Percentiles rank a stretch among this genome's conserved stretches.
phyloP scores from a whole-genome alignment of 1,140 invertebrate genomes.

The Listronotus oregonensis region DNA sequence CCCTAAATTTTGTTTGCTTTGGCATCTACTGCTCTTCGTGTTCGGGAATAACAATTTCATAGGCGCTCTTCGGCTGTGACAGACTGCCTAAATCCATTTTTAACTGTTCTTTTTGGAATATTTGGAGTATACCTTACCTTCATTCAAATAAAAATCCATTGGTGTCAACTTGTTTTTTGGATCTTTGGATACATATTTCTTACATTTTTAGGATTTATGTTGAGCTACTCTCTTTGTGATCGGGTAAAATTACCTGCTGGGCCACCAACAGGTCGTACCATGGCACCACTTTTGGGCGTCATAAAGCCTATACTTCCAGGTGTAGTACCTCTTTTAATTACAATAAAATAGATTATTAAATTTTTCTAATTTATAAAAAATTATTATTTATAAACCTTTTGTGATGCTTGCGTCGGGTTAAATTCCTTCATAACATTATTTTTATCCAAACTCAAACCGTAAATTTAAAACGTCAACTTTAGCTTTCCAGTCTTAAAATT shows the following conservation, averaged over 20 bases:
- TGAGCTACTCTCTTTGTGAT: conserved; percentile 90
- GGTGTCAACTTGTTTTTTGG: too few species aligned
- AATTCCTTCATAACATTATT: too few species aligned
- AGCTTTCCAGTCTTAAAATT: too few species aligned
- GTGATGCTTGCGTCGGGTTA: too few species aligned
- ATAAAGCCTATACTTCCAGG: conserved; percentile 60
- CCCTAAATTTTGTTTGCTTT: conserved; percentile 51
- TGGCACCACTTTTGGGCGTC: conserved; percentile 57
- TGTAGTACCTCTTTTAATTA: conserved; percentile 54
- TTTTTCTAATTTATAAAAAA: too few species aligned
- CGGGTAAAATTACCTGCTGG: conserved; percentile 53
- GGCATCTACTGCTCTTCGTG: conserved; percentile 69
- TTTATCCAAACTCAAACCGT: too few species aligned
- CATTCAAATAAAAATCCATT: too few species aligned
- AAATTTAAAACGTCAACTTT: too few species aligned
- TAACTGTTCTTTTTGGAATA: conserved; percentile 72
- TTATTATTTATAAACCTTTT: too few species aligned
- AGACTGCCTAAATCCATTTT: conserved; percentile 76
- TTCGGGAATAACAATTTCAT: conserved; percentile 96
- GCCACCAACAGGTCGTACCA: conserved; percentile 52
- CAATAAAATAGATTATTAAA: too few species aligned
- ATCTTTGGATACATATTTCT: not conserved
- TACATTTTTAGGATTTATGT: conserved; percentile 88
- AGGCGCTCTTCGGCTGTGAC: conserved; percentile 94
- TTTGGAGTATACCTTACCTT: conserved; percentile 66